A percentile compares a stretch with the other conserved stretches of the same genome.
Conservation (phyloP, 2,888 invertebrate species). For the Willowsia nigromaculata region DNA sequence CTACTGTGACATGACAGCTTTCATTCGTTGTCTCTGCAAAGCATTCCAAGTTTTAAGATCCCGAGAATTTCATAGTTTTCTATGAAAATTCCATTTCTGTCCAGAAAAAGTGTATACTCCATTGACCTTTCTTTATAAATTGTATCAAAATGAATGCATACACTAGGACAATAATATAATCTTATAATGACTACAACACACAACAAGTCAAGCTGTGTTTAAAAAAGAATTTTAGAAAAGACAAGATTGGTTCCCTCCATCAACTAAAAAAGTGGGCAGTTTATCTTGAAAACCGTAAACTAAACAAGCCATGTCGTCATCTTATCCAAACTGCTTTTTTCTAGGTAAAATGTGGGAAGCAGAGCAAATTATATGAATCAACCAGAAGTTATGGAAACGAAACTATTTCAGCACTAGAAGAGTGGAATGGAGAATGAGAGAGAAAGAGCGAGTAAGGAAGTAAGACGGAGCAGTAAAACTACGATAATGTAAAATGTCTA, state of each 20-base stretch:
- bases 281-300: not conserved
- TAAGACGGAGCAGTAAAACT: not conserved
- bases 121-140: not conserved
- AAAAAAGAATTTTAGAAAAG: not conserved
- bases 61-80: not conserved
- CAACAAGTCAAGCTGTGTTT: not conserved
- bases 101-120: not conserved
- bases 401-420: no score
- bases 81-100: not conserved
- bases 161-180: not conserved
- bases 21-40: not conserved
- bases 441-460: not conserved
- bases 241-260: not conserved
- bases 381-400: no score
- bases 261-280: not conserved
- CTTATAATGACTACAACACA: not conserved
- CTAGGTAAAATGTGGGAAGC: no score
- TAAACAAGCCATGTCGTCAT: not conserved
- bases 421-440: not conserved
- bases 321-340: constrained; percentile 16
- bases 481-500: not conserved
- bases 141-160: no score
- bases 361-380: no score
- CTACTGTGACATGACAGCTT: no score
- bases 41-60: constrained; percentile 28